Evolutionary conservation across 2,888 invertebrate species (phyloP).

Genomic region (Diarsia rubi): DNA sequence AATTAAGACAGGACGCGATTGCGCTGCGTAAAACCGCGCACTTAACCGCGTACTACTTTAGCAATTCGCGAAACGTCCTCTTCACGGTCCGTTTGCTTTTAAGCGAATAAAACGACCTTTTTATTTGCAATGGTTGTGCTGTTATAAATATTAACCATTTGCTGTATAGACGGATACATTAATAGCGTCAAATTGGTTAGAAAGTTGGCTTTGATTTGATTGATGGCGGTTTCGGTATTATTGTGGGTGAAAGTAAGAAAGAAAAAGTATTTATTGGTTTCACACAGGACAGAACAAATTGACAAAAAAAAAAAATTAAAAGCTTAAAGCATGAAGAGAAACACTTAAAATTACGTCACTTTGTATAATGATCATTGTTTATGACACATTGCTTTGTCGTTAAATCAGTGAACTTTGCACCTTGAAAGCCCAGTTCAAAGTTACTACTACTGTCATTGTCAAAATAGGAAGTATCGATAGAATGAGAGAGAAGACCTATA

Average conservation of each 20-base stretch:
- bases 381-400: constrained; percentile 13
- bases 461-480: background rate
- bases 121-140: constrained; percentile 55
- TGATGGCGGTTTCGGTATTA: constrained; percentile 2
- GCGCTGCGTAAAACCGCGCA: constrained; percentile 54
- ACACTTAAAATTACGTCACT: constrained; percentile 29
- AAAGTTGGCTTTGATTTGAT: constrained; percentile 49
- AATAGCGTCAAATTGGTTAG: constrained; percentile 50
- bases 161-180: constrained; percentile 52
- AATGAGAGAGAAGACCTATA: background rate
- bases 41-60: constrained; percentile 38
- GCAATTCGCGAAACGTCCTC: constrained; percentile 62
- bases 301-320: no score
- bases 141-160: constrained; percentile 57
- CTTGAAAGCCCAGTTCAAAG: background rate
- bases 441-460: background rate
- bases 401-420: background rate
- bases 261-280: no score
- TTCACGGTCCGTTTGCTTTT: constrained; percentile 61
- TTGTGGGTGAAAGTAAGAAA: no score
- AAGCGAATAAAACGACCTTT: constrained; percentile 52
- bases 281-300: no score
- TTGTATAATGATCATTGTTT: constrained; percentile 4
- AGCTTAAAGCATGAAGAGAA: no score
- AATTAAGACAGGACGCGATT: constrained; percentile 60